These are phyloP conservation scores for Glossosoma conforme DNA, from an alignment of 1,140 invertebrate species.

Conservation along the genomic window DNA sequence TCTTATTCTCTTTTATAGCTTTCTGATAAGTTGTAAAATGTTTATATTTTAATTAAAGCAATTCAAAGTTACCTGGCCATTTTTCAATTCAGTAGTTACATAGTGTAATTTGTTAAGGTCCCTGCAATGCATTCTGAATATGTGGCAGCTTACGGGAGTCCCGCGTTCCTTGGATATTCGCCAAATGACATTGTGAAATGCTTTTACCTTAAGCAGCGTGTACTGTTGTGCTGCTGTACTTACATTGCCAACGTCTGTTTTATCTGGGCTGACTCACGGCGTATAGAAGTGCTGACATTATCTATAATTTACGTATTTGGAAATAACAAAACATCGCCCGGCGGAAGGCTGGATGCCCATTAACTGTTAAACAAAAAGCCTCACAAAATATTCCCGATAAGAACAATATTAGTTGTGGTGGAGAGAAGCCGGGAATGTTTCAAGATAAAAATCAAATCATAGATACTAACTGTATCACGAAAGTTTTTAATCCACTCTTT, in stretches of 20 bases:
- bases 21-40: no score
- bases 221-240: no score
- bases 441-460: no score
- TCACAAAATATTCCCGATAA: constrained; percentile 11
- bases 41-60: no score
- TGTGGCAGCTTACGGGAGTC: constrained; percentile 5
- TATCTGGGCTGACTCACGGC: not conserved
- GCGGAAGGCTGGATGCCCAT: not conserved
- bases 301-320: constrained; percentile 27
- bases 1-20: no score
- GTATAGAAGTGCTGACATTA: constrained; percentile 22
- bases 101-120: not conserved
- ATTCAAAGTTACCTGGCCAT: no score
- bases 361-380: constrained; percentile 14
- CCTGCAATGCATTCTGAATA: not conserved
- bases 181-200: constrained; percentile 25
- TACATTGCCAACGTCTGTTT: not conserved
- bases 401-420: not conserved
- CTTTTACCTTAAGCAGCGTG: constrained; percentile 25
- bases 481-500: no score
- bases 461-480: no score
- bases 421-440: not conserved
- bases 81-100: no score
- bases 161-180: constrained; percentile 16
- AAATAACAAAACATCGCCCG: constrained; percentile 1